Evolutionary conservation across 2,113 vertebrate genomes (phyloP).

Genomic region (Trematomus loennbergii): DNA sequence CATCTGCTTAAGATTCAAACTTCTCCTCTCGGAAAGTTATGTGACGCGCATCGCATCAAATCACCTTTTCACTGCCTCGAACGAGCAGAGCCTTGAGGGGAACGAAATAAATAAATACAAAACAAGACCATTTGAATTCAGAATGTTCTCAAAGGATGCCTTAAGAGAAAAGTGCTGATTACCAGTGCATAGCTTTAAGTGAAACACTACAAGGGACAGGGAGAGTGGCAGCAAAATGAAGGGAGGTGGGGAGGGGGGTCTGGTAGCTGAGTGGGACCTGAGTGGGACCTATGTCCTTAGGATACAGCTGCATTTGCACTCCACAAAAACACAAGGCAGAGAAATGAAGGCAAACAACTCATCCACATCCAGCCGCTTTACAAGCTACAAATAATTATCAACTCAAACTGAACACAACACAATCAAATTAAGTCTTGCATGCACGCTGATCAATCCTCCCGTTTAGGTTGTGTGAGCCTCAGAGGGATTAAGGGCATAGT

Average conservation of each 20-base stretch:
- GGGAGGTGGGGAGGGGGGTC: slow-evolving; percentile 17
- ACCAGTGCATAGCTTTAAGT: slow-evolving; percentile 18
- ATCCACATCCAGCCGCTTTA: slow-evolving; percentile 18
- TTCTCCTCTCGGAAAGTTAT: slow-evolving; percentile 44
- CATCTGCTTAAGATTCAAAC: slow-evolving; percentile 54
- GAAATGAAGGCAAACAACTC: slow-evolving; percentile 39
- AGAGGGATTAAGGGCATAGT: slow-evolving; percentile 45
- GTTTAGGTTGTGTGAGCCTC: slow-evolving; percentile 35
- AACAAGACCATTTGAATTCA: slow-evolving; percentile 64
- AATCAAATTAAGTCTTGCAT: slow-evolving; percentile 36
- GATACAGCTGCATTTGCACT: slow-evolving; percentile 38
- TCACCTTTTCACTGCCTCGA: slow-evolving; percentile 56
- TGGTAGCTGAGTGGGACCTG: too few species aligned
- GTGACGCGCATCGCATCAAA: slow-evolving; percentile 47
- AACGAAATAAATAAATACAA: slow-evolving; percentile 66
- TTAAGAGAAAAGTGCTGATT: slow-evolving; percentile 62
- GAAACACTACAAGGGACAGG: slow-evolving; percentile 33
- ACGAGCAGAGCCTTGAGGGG: slow-evolving; percentile 31
- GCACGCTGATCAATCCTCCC: slow-evolving; percentile 49
- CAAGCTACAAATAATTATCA: slow-evolving; percentile 52
- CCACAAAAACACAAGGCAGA: slow-evolving; percentile 32
- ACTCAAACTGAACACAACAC: slow-evolving; percentile 30
- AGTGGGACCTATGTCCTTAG: slow-evolving; percentile 41
- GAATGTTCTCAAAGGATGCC: slow-evolving; percentile 48
- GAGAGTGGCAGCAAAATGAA: slow-evolving; percentile 52